Base-by-base conservation (phyloP, 2,888 invertebrate genomes). In the Lepidocyrtinus sp. region DNA sequence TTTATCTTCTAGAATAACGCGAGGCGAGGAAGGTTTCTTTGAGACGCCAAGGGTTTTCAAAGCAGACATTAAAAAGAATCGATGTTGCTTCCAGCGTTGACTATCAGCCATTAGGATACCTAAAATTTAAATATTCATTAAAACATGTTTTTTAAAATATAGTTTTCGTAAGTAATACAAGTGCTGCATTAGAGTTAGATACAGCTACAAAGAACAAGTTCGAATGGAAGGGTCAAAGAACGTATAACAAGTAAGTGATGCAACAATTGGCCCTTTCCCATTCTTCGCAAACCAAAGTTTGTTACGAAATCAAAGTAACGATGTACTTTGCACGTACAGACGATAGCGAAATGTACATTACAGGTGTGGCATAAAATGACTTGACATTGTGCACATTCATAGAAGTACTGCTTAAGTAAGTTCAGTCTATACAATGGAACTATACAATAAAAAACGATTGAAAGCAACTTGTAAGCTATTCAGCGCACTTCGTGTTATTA, bases 31-130 rank as follows among this genome's bases (percentile, higher is more conserved):
- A 92, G 92, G 67, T 82, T 91, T 91, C 87, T 93, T 94, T 63
- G 92, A 90, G 91, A 93, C 92, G 95, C 95, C 85, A 94, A 91
- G 86, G 2, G 92, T 91, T 88, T 93, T 93, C 2, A 96, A 89
- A 90, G 93, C 93, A n/a, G 90, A 90, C 15, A 92, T 90, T 1
- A 94, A 91, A 87, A 95, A 93, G 86, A 92, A 93, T 77, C 96
- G 91, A 87, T 96, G 96, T 86, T 95, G 94, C 88, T 91, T 93
- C 96, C 96, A 96, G 17, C 93, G 89, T 1, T 91, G 91, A 0
- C 95, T 96, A 88, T 95, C 94, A 1, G 96, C 92, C 86, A 95
- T 94, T 86, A 96, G 93, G 22, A 96, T 89, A 82, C 96, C 96
- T 96, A 88, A 26, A 87, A 87, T 0, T 59, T 3, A 65, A 70